Percentiles rank a stretch among this genome's conserved stretches.
Evolutionary conservation across 2,888 invertebrate species (phyloP).

Genomic region (Pristionchus fissidentatus): DNA sequence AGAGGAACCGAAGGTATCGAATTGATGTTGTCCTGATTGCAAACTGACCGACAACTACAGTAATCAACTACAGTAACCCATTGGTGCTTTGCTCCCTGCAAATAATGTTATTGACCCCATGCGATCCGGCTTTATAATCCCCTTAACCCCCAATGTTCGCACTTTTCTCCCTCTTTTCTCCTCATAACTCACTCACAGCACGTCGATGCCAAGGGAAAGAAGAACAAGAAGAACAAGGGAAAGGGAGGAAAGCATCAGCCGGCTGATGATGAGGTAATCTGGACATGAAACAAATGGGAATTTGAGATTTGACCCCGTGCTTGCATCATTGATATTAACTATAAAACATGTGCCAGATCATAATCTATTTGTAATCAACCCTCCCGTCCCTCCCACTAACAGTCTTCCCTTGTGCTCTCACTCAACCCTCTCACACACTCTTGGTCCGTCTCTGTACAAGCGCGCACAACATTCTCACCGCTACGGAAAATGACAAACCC

Average conservation of each 20-base stretch:
- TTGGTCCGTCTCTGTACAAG: neutral
- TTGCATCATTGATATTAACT: neutral
- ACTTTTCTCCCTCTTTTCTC: neutral
- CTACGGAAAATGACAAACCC: too few relatives aligned
- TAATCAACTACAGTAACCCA: too few relatives aligned
- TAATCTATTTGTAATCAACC: neutral
- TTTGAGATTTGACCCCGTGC: too few relatives aligned
- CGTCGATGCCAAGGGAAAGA: constrained; percentile 55
- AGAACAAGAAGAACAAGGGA: constrained; percentile 56
- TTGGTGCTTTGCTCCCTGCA: too few relatives aligned
- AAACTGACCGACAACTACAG: too few relatives aligned
- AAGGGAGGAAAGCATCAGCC: constrained; percentile 12
- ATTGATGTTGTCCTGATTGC: too few relatives aligned
- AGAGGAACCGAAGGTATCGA: neutral
- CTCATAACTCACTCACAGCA: constrained; percentile 17
- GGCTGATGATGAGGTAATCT: constrained; percentile 56
- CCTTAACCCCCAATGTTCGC: neutral
- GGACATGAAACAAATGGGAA: neutral
- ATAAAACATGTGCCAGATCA: neutral
- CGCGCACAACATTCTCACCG: too few relatives aligned
- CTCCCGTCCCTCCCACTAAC: neutral
- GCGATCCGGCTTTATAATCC: too few relatives aligned
- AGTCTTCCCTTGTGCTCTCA: neutral
- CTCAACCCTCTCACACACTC: neutral
- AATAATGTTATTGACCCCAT: too few relatives aligned